Evolutionary conservation across 2,113 vertebrate species (phyloP), one percentile per base, ranked within the genome.

Genomic region (Limanda limanda): DNA sequence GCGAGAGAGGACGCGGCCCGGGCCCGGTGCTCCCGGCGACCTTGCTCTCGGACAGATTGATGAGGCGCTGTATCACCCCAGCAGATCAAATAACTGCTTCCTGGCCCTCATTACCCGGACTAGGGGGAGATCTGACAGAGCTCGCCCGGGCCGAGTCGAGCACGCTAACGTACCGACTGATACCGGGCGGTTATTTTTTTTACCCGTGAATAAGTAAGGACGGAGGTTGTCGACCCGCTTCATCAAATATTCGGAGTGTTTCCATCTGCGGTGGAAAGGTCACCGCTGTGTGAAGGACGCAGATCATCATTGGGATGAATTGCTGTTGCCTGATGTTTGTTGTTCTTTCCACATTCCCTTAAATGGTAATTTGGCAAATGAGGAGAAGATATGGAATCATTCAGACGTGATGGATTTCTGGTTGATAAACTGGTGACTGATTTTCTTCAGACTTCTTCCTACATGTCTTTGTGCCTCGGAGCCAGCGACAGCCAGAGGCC

Each of bases 21-120:
- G 76, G 84, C 71, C 68, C 64, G 23, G 81, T 20, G 87, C 89
- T 88, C 75, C 72, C 71, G 1, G 40, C 86, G 89, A 91, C 90
- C 88, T 91, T 91, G 84, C 88, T 89, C 69, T 79, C 83, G 88
- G 81, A 86, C 85, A 84, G 89, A 90, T 92, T 88, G 88, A 81
- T 91, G 92, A 86, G 79, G 77, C 62, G 13, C 81, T 72, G 82
- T 76, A 87, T 93, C 78, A n/a, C 74, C 77, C 57, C 82, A 72
- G 83, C 82, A 91, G 90, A 93, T 92, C 89, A 92, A 90, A 92
- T 88, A 78, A 81, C 89, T 91, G 74, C 77, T 81, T 31, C 78
- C 86, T 84, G 79, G 74, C 74, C 81, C 88, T 92, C 89, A 88
- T 90, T 91, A 92, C 76, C 80, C 78, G 71, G 71, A 75, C 72